Evolutionary conservation across 2,888 invertebrate genomes (phyloP).

Genomic region (Dexiosoma caninum): DNA sequence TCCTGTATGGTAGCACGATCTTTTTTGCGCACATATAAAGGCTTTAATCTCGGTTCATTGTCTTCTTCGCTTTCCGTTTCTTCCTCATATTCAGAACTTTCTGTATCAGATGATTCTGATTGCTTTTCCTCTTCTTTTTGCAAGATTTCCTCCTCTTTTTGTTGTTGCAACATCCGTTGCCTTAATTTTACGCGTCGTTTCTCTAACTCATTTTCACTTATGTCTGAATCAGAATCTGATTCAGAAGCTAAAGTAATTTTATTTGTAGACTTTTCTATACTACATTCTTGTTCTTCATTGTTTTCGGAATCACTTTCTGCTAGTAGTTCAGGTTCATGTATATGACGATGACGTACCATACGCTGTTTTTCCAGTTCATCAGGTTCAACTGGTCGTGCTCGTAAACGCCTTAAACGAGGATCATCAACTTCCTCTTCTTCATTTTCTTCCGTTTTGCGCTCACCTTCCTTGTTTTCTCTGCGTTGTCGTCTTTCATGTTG

Average conservation of each 20-base stretch:
- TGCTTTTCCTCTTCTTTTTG: slow-evolving; percentile 81
- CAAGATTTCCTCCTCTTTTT: slow-evolving; percentile 83
- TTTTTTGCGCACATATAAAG: slow-evolving; percentile 94
- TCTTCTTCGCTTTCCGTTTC: slow-evolving; percentile 93
- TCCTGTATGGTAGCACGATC: slow-evolving; percentile 97
- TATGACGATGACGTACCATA: slow-evolving; percentile 81
- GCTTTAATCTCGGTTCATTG: slow-evolving; percentile 93
- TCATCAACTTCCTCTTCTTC: slow-evolving; percentile 83
- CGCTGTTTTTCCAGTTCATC: slow-evolving; percentile 76
- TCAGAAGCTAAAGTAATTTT: slow-evolving; percentile 76
- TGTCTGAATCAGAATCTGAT: slow-evolving; percentile 88
- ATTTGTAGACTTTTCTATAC: slow-evolving; percentile 76
- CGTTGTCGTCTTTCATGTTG: slow-evolving; percentile 68
- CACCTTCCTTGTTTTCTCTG: slow-evolving; percentile 62
- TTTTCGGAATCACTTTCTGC: slow-evolving; percentile 80
- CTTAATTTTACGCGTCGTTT: slow-evolving; percentile 84
- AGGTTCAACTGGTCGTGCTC: slow-evolving; percentile 78
- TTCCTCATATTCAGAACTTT: slow-evolving; percentile 89
- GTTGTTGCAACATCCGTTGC: slow-evolving; percentile 83
- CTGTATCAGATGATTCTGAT: slow-evolving; percentile 83
- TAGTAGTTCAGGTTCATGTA: slow-evolving; percentile 84
- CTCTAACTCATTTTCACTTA: slow-evolving; percentile 92
- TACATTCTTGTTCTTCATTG: slow-evolving; percentile 74
- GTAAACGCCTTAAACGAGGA: slow-evolving; percentile 87
- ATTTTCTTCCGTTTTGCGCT: slow-evolving; percentile 60